Base-by-base conservation (phyloP, 2,888 invertebrate species). In the Lottia gigantea region DNA sequence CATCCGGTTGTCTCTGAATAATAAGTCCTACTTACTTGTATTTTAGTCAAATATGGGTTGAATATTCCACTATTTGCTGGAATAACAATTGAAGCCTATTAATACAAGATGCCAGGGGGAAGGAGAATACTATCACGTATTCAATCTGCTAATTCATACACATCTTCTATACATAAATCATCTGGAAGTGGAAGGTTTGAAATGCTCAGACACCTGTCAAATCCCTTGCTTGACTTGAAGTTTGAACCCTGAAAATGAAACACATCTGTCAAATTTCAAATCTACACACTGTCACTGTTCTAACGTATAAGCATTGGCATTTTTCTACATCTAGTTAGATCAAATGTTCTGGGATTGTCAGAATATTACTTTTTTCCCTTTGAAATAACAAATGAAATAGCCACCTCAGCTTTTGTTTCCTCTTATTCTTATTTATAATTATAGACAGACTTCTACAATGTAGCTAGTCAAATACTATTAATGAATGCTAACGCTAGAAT, bases 81-180 rank as follows among this genome's bases (percentile, higher is more conserved):
- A 31, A 19, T 49, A 16, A 49, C 49, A 49, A 19, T 49, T 19
- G 16, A 49, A 49, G 8, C 4, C 8, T 19, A 4, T 15, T 40
- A 19, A 64, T 64, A 19, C 40, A 71, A 46, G 67, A 83, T 83
- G 83, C 83, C 83, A 61, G 78, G 82, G n/a, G 83, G 83, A 70
- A 77, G 85, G 46, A 77, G 85, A 71, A 83, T 85, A 70, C 79
- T 85, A 65, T 83, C 83, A 7, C 76, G 84, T 25, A 79, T 85
- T 45, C 84, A 85, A 74, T 81, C 84, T 12, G 76, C 78, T 15
- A 76, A 80, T 12, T 70, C 80, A 2, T 82, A 78, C 64, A 75
- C 78, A 23, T 75, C 80, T 31, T 75, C 74, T 45, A 71, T 74
- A 16, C 80, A 79, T 68, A 79, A 78, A 67, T 64, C 71, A 25